Evolutionary conservation across 2,113 vertebrate species (phyloP), one percentile per base, ranked within the genome.

Genomic region (Myrmecophaga tridactyla): DNA sequence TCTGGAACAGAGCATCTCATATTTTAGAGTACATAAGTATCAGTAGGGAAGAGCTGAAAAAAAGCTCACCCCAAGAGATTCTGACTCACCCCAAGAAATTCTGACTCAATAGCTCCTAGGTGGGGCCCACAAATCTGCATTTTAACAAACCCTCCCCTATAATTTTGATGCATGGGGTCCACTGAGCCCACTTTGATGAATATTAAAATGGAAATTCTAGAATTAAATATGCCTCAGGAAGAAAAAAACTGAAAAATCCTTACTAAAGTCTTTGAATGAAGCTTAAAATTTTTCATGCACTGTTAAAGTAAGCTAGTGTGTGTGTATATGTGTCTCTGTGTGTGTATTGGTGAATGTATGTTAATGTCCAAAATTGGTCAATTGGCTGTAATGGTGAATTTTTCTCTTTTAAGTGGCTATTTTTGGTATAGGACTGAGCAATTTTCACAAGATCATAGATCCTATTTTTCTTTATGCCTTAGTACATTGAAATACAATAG

Each of bases 1-100:
- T 95, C 70, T 91, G 87, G 65, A 84, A 80, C 2, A 65, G 12
- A 56, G 11, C n/a, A 90, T 90, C 65, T 96, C 67, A 87, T 70
- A 85, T 82, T 93, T 95, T 78, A 92, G 29, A 56, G 5, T 82
- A 0, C 21, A 53, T 20, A 93, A 92, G 2, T 89, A 70, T 62
- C 6, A 70, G 87, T 86, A 86, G 53, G 27, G 43, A 94, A 96
- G n/a, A n/a, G 11, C 20, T 91, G 84, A 70, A 78, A 80, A 83
- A 63, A 82, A 90, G 51, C 65, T 84, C 85, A n/a, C n/a, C n/a
- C n/a, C n/a, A n/a, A n/a, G n/a, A n/a, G n/a, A n/a, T n/a, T n/a
- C n/a, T n/a, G n/a, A n/a, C n/a, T n/a, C 67, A 6, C 53, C 21
- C 27, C 31, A 95, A 67, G 53, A 90, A n/a, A 76, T 83, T 89